Evolutionary conservation across 2,113 vertebrate species (phyloP), one percentile per base, ranked within the genome.

Genomic region (Pelvicachromis taeniatus): DNA sequence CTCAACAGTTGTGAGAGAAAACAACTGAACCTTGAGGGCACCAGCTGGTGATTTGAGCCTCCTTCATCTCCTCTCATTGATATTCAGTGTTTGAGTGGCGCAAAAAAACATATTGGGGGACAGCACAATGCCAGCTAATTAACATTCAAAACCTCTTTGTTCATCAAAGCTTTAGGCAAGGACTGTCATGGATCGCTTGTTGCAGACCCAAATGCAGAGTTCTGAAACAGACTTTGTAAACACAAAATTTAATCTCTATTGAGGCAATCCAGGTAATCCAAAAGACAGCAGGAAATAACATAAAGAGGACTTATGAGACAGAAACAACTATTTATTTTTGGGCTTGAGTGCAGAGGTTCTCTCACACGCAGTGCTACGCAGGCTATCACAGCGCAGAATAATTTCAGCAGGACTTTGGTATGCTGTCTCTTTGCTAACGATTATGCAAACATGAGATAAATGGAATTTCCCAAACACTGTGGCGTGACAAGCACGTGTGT

Each of bases 91-190:
- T 86, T 89, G 88, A 92, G 84, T 68, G 54, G 82, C 79, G 86
- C 83, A 84, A 86, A 90, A 89, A 87, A 91, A 92, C 93, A 87
- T 91, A 87, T 78, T 89, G 93, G 87, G 80, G 85, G 53, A 26
- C 50, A 48, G 75, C 89, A 95, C 94, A 95, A 93, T 91, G 85
- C 78, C 53, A 45, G 82, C 92, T 92, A 88, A 92, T 94, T 92
- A 94, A 84, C 85, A 95, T 93, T 93, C 93, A 92, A 83, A 75
- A 79, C 85, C 82, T 91, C 89, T 94, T 94, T 93, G 86, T 91
- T 91, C 91, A 80, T 94, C 92, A 91, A 88, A 3, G 80, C 85
- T 87, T 85, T 81, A 89, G 87, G 93, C 92, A 93, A 73, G 9
- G 40, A 48, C 40, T 29, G 65, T 73, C 40, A 73, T 73, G 65